Base-by-base conservation (phyloP, 2,888 invertebrate species). In the Hydrotaea diabolus region DNA sequence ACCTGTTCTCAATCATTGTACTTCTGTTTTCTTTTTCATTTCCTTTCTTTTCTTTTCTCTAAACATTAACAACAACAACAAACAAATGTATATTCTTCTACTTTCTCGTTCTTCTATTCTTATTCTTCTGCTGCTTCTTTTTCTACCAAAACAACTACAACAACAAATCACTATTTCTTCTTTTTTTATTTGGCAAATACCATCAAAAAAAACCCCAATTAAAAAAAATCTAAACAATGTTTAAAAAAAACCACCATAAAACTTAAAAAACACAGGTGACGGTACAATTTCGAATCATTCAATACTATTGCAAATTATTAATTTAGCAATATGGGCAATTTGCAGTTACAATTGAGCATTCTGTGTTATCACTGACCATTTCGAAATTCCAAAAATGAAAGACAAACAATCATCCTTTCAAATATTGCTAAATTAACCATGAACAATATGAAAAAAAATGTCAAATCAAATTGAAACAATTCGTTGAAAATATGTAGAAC, bases 211-310 rank as follows among this genome's bases (percentile, higher is more conserved):
- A n/a, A n/a, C n/a, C 11, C 17, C 23, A 59, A 23, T 9, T 57
- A 69, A 77, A 80, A 82, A 72, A 43, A 71, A 15, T 73, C 31
- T 4, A 46, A 64, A 73, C 13, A 21, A n/a, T n/a, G n/a, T n/a
- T n/a, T 13, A 21, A 76, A 7, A 19, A 72, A 78, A 71, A 49
- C 49, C 21, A 74, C 53, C 23, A 19, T 17, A 8, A 13, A 69
- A 46, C 31, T 17, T 79, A 71, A 36, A 59, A 15, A 55, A 87
- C 87, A 87, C 90, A 92, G 92, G 92, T 90, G 90, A 90, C 89
- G 92, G 92, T 87, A 91, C 89, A 90, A 90, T 90, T 88, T 89
- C 89, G 89, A 89, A 89, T 88, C 89, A 91, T 89, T 90, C 92
- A 88, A 91, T 89, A 89, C 88, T 89, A 87, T 89, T 90, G 87